These are phyloP conservation scores for Girardinichthys multiradiatus DNA, from an alignment of 2,113 vertebrate species.

Conservation along the genomic window DNA sequence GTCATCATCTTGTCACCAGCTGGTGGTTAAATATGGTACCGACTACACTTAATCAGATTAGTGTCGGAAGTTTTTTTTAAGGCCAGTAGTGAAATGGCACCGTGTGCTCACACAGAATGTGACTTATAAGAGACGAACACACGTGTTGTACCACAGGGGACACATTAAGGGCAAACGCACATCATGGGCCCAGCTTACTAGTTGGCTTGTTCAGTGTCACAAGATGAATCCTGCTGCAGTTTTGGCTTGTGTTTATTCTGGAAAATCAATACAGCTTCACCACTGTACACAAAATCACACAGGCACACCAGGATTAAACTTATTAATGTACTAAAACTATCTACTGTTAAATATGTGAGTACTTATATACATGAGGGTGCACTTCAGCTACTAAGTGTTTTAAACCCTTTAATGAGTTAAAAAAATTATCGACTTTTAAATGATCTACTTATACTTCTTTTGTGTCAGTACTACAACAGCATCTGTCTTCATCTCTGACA, in stretches of 20 bases:
- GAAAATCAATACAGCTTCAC: constrained; percentile 47
- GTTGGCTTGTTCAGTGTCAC: constrained; percentile 49
- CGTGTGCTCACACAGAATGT: constrained; percentile 37
- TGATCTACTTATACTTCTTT: too few relatives aligned
- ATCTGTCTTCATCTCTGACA: too few relatives aligned
- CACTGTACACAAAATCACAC: constrained; percentile 20
- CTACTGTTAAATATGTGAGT: constrained; percentile 5
- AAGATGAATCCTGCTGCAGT: constrained; percentile 52
- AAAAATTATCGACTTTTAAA: too few relatives aligned
- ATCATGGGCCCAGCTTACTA: constrained; percentile 30
- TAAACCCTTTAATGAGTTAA: background rate
- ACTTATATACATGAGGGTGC: constrained; percentile 18
- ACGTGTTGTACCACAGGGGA: constrained; percentile 46
- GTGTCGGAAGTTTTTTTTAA: constrained; percentile 31
- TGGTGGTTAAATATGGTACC: constrained; percentile 25
- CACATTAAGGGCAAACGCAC: constrained; percentile 58
- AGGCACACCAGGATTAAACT: background rate
- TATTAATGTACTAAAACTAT: constrained; percentile 14
- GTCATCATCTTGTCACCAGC: constrained; percentile 5
- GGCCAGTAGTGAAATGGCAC: constrained; percentile 52
- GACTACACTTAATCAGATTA: constrained; percentile 52
- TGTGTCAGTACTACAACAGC: too few relatives aligned
- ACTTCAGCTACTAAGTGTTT: constrained; percentile 37
- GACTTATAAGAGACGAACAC: constrained; percentile 29
- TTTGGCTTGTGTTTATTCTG: constrained; percentile 38